Evolutionary conservation across 2,888 invertebrate genomes (phyloP).

Genomic region (Tolmerus cingulatus): DNA sequence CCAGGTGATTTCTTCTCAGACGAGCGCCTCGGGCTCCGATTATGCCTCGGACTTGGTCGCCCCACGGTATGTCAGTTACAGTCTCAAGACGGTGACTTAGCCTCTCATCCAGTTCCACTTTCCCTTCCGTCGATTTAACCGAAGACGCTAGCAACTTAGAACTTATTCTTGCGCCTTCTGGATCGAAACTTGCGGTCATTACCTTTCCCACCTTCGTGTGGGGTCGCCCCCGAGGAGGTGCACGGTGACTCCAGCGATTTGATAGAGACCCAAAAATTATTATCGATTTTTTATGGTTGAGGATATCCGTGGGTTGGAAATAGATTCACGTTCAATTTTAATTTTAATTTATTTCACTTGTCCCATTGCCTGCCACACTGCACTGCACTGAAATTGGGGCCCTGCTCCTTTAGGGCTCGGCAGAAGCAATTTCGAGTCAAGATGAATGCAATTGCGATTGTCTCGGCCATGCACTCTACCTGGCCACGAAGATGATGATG

Average conservation of each 20-base stretch:
- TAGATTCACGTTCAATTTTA: slow-evolving; percentile 8
- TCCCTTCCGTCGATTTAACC: background rate
- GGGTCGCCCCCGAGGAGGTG: background rate
- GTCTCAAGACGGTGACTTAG: background rate
- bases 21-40: background rate
- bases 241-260: background rate
- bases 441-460: background rate
- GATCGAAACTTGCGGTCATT: background rate
- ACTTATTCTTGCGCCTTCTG: background rate
- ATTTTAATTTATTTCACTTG: background rate
- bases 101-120: background rate
- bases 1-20: background rate
- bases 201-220: background rate
- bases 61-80: background rate
- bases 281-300: slow-evolving; percentile 16
- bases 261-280: background rate
- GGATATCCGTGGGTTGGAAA: slow-evolving; percentile 6
- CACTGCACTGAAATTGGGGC: background rate
- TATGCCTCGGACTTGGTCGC: background rate
- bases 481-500: background rate
- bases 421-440: background rate
- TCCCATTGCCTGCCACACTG: background rate
- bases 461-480: background rate
- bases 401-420: background rate
- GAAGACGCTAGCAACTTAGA: background rate